Percentiles rank a stretch among this genome's conserved stretches.
phyloP scores from a whole-genome alignment of 2,113 vertebrate genomes.

The Lepus americanus region DNA sequence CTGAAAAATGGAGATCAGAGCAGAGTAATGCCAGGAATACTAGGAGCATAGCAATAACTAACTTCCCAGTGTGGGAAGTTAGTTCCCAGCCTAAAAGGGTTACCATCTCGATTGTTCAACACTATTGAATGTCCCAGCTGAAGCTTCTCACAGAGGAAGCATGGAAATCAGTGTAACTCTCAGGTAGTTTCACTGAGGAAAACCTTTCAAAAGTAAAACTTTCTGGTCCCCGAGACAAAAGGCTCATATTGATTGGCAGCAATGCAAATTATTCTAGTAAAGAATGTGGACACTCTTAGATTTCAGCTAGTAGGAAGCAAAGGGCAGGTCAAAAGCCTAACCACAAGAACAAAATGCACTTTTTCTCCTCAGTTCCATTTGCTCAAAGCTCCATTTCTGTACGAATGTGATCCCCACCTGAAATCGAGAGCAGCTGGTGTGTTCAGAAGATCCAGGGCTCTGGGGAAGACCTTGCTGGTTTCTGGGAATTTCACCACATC shows the following conservation, averaged over 20 bases:
- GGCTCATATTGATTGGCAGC: slow-evolving; percentile 52
- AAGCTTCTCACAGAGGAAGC: slow-evolving; percentile 31
- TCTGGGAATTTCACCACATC: not conserved
- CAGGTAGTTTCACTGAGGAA: not conserved
- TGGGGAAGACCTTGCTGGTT: not conserved
- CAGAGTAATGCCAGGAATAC: slow-evolving; percentile 27
- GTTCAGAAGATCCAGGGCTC: not conserved
- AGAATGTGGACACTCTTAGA: not conserved
- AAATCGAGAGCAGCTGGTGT: not conserved
- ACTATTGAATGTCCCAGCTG: slow-evolving; percentile 35
- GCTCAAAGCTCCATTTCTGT: not conserved
- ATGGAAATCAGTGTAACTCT: not conserved
- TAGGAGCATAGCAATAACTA: slow-evolving; percentile 46
- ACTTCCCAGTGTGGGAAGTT: slow-evolving; percentile 67
- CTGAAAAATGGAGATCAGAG: slow-evolving; percentile 55
- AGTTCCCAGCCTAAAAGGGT: slow-evolving; percentile 37
- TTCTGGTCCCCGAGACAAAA: not conserved
- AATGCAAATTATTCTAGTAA: slow-evolving; percentile 10
- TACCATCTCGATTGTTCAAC: slow-evolving; percentile 39
- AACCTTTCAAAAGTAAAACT: slow-evolving; percentile 34
- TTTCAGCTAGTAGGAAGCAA: not conserved
- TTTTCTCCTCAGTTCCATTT: not conserved
- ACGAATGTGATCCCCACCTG: not conserved
- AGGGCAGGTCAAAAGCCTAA: not conserved
- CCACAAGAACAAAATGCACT: not conserved